Conservation (phyloP, 2,888 invertebrate genomes). For the Diplazon laetatorius region DNA sequence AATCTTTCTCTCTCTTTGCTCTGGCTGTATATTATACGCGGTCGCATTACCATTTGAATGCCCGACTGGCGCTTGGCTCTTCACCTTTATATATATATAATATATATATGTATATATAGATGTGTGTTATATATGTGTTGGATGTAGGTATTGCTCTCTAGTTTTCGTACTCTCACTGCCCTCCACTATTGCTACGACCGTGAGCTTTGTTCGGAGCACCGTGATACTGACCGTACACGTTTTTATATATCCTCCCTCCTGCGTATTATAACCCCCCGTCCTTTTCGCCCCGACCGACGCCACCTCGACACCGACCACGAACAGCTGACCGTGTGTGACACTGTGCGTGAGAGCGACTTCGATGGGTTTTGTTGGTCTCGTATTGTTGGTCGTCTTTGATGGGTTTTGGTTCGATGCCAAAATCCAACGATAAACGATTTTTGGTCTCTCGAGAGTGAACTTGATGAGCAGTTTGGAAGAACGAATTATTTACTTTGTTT, state of each 20-base stretch:
- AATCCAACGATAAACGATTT: no score
- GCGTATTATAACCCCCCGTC: no score
- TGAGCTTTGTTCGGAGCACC: constrained; percentile 77
- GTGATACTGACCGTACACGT: constrained; percentile 72
- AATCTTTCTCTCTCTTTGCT: constrained; percentile 31
- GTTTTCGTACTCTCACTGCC: constrained; percentile 13
- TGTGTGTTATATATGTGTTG: no score
- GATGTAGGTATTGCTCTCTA: constrained; percentile 12
- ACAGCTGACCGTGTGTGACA: constrained; percentile 52
- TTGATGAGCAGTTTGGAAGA: no score
- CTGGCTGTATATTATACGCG: constrained; percentile 75
- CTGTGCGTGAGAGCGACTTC: constrained; percentile 12
- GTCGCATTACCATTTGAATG: constrained; percentile 81
- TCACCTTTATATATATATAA: no score
- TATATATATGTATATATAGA: no score
- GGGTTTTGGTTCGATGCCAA: no score
- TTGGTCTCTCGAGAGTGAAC: no score
- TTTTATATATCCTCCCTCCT: constrained; percentile 55
- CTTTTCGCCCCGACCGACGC: no score
- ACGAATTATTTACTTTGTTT: no score
- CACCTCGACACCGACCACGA: constrained; percentile 9
- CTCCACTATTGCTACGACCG: constrained; percentile 56
- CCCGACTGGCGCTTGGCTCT: constrained; percentile 43
- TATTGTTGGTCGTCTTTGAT: no score
- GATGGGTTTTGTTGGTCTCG: no score